Percentiles rank a stretch among this genome's conserved stretches.
These are phyloP conservation scores for Neomonachus schauinslandi DNA, from an alignment of 2,113 vertebrate genomes.

Conservation along the genomic window DNA sequence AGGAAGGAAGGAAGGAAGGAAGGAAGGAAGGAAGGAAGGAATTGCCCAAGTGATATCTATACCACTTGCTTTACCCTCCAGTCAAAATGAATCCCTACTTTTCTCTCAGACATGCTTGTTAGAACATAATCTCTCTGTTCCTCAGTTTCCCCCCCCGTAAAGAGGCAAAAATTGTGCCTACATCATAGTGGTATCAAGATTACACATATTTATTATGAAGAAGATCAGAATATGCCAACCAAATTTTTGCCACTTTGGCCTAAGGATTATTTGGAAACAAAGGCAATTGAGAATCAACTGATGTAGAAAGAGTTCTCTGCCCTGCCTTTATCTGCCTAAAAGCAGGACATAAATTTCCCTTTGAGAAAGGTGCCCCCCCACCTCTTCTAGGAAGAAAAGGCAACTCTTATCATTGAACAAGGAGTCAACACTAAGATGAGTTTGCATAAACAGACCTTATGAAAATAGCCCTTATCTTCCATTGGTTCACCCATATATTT, in stretches of 20 bases:
- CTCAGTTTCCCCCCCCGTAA: background rate
- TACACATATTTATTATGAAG: background rate
- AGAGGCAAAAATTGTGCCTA: background rate
- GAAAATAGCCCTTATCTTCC: background rate
- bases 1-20: background rate
- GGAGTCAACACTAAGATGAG: background rate
- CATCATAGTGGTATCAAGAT: background rate
- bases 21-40: background rate
- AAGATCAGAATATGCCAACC: background rate
- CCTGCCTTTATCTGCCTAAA: background rate
- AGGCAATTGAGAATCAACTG: background rate
- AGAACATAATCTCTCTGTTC: background rate
- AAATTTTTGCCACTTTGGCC: background rate
- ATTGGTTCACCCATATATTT: background rate
- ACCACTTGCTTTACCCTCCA: background rate
- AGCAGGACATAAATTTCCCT: background rate
- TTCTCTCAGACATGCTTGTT: background rate
- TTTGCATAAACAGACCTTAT: background rate
- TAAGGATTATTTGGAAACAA: background rate
- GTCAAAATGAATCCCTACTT: background rate
- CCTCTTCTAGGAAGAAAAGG: background rate
- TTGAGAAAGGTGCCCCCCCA: background rate
- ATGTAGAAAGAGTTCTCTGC: background rate
- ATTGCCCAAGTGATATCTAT: background rate
- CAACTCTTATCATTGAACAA: background rate